A percentile compares a stretch with the other conserved stretches of the same genome.
Evolutionary conservation across 2,113 vertebrate genomes (phyloP).

Genomic region (Phainopepla nitens): DNA sequence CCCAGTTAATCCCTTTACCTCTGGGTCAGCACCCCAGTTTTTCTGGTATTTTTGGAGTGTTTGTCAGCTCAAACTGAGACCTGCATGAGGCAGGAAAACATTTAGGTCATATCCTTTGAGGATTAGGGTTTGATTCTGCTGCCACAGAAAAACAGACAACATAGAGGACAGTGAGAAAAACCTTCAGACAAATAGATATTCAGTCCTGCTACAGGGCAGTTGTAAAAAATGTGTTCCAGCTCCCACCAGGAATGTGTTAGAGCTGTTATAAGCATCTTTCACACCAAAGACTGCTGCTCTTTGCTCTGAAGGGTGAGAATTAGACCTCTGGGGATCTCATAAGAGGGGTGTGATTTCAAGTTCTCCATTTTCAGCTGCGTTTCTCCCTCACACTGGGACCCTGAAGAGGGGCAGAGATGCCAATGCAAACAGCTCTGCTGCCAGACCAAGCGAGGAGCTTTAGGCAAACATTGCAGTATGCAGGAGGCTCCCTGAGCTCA

Average conservation of each 20-base stretch:
- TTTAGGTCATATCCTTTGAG: neutral
- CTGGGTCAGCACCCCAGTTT: neutral
- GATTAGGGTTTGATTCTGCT: neutral
- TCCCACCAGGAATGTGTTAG: neutral
- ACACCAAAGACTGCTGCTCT: neutral
- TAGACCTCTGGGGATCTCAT: neutral
- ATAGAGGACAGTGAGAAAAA: neutral
- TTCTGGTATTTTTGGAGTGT: neutral
- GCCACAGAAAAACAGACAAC: neutral
- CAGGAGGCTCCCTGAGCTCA: neutral
- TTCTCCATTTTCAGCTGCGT: neutral
- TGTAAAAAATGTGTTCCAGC: neutral
- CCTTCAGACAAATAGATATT: neutral
- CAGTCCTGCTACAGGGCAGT: neutral
- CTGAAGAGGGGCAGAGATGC: neutral
- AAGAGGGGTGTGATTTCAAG: neutral
- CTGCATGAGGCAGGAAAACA: neutral
- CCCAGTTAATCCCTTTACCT: neutral
- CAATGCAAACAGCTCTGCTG: neutral
- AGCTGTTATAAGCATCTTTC: neutral
- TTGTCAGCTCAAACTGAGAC: neutral
- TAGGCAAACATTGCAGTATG: neutral
- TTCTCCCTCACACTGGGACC: neutral
- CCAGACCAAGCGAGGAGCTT: neutral
- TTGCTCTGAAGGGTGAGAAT: neutral